phyloP scores from a whole-genome alignment of 2,113 vertebrate species.

The Pan paniscus region DNA sequence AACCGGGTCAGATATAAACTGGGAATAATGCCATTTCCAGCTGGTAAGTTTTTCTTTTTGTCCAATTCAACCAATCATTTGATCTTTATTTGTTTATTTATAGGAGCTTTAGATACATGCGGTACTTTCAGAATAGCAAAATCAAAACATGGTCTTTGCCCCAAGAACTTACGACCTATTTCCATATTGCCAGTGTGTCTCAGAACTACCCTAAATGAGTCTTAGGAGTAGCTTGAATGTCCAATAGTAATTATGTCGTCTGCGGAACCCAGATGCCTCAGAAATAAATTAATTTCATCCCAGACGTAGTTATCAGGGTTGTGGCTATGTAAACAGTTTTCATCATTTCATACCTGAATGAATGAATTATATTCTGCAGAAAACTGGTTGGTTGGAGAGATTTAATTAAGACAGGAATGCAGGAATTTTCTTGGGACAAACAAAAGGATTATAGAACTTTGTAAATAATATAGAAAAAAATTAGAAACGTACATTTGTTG shows the following conservation, averaged over 20 bases:
- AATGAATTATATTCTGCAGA: not conserved
- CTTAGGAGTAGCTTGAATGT: not conserved
- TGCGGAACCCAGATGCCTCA: not conserved
- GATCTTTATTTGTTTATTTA: not conserved
- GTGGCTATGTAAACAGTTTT: not conserved
- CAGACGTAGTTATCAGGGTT: not conserved
- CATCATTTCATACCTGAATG: not conserved
- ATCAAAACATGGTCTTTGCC: not conserved
- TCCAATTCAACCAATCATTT: not conserved
- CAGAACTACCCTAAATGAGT: not conserved
- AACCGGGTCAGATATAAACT: not conserved
- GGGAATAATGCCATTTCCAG: not conserved
- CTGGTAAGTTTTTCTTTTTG: not conserved
- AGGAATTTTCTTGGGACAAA: not conserved
- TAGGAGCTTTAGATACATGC: not conserved
- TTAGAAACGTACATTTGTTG: not conserved
- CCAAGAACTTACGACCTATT: not conserved
- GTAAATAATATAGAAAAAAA: not conserved
- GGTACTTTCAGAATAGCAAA: not conserved
- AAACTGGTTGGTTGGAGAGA: not conserved
- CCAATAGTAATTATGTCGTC: not conserved
- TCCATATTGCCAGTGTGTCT: not conserved
- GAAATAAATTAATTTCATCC: not conserved
- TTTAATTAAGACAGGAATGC: not conserved
- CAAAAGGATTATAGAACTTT: not conserved